Evolutionary conservation across 2,888 invertebrate genomes (phyloP).

Genomic region (Eristalis pertinax): DNA sequence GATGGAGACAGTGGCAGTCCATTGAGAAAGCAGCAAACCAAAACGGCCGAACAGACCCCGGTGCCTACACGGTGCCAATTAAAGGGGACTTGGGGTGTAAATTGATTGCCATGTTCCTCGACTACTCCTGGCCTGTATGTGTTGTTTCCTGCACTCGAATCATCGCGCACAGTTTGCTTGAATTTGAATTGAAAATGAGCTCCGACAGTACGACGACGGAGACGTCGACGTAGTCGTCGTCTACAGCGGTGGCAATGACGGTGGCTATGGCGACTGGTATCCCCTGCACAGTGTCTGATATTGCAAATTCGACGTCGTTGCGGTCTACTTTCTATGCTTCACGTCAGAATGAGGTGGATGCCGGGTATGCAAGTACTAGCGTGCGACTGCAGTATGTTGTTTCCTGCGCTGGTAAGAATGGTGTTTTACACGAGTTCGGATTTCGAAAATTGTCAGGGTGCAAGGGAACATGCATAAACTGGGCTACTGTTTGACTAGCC

Average conservation of each 20-base stretch:
- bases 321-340: constrained; percentile 67
- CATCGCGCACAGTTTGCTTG: constrained; percentile 45
- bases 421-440: constrained; percentile 72
- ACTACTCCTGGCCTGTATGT: constrained; percentile 52
- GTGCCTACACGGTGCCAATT: constrained; percentile 73
- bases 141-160: constrained; percentile 67
- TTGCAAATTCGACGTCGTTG: constrained; percentile 45
- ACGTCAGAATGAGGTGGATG: constrained; percentile 50
- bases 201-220: constrained; percentile 46
- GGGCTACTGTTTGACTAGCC: constrained; percentile 72
- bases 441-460: constrained; percentile 71
- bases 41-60: constrained; percentile 36
- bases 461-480: constrained; percentile 69
- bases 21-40: constrained; percentile 59
- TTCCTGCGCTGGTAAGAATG: constrained; percentile 64
- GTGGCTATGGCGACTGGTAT: constrained; percentile 2
- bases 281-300: constrained; percentile 25
- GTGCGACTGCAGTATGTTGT: constrained; percentile 60
- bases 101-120: constrained; percentile 72
- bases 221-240: background rate
- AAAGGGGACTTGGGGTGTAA: constrained; percentile 73
- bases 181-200: constrained; percentile 71
- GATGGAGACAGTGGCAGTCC: constrained; percentile 48
- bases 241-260: background rate
- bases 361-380: constrained; percentile 58